A percentile compares a stretch with the other conserved stretches of the same genome.
Evolutionary conservation across 2,797 vertebrate genomes (phyloP).

Genomic region (Alauda arvensis): DNA sequence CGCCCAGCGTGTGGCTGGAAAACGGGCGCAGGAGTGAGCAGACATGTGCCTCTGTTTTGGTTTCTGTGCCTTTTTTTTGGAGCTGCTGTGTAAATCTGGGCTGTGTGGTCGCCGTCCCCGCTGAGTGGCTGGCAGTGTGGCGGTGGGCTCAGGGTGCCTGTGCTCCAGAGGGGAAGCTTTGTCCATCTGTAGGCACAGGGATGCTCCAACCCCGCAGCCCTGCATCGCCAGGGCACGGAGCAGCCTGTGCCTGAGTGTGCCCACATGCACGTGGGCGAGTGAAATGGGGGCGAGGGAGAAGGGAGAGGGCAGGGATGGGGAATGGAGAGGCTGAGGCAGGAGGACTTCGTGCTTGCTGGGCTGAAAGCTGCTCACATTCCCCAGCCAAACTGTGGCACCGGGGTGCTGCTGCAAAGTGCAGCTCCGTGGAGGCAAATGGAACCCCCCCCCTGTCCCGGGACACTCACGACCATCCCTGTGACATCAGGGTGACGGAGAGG

Average conservation of each 20-base stretch:
- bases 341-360: neutral
- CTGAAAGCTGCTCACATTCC: neutral
- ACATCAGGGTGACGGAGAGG: neutral
- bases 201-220: neutral
- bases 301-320: neutral
- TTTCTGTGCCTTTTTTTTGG: neutral
- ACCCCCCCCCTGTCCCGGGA: fast-evolving
- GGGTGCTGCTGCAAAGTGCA: neutral
- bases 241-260: neutral
- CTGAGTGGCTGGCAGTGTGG: fast-evolving
- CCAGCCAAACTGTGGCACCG: neutral
- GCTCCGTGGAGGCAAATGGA: neutral
- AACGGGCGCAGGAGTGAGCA: neutral
- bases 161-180: neutral
- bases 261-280: neutral
- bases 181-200: neutral
- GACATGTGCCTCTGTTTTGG: neutral
- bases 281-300: neutral
- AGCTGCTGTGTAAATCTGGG: neutral
- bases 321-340: neutral
- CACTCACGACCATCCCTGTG: neutral
- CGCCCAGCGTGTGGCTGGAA: neutral
- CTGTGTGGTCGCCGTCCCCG: neutral
- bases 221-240: neutral
- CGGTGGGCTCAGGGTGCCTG: neutral